Base-by-base conservation (phyloP, 1,140 invertebrate species). In the Parapsyche elsis region DNA sequence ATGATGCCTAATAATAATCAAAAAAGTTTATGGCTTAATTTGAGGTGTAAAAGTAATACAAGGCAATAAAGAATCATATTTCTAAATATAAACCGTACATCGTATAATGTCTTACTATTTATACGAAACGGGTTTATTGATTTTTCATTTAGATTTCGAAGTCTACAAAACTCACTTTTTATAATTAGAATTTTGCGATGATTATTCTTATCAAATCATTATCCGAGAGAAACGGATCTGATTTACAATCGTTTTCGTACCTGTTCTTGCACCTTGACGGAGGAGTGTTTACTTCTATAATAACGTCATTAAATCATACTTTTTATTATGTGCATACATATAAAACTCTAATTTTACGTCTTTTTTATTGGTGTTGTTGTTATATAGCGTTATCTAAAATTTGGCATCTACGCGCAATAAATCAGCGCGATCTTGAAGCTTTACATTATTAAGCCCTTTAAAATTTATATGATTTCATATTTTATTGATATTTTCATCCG, bases 11-110 rank as follows among this genome's bases (percentile, higher is more conserved):
- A 61, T 61, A 61, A 19, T 19, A 61, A n/a, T 19, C n/a, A 61
- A 61, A 61, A 19, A 61, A 16, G 16, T 61, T 61, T 61, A 61
- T 61, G 57, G 21, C 57, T 61, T 61, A 61, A 61, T 61, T 19
- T 21, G n/a, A 61, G 57, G 5, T 21, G 57, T 61, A 61, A 19
- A 19, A 61, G 1, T 61, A 1, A 21, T 21, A 19, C 57, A 21
- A 19, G 57, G 21, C 21, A 19, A 19, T 61, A 21, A n/a, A 9
- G 10, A 61, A 61, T 61, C 19, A 19, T 61, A 61, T 61, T 61
- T 19, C 57, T 19, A n/a, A 61, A 21, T 19, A 1, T 61, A 38
- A 38, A 21, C 57, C 21, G 49, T 53, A 19, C 12, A n/a, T 12
- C 49, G 49, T 38, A 38, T 38, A 4, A 38, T 38, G 7, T 38